Percentiles rank a stretch among this genome's conserved stretches.
Evolutionary conservation across 2,888 invertebrate species (phyloP).

Genomic region (Limnephilus auricula): DNA sequence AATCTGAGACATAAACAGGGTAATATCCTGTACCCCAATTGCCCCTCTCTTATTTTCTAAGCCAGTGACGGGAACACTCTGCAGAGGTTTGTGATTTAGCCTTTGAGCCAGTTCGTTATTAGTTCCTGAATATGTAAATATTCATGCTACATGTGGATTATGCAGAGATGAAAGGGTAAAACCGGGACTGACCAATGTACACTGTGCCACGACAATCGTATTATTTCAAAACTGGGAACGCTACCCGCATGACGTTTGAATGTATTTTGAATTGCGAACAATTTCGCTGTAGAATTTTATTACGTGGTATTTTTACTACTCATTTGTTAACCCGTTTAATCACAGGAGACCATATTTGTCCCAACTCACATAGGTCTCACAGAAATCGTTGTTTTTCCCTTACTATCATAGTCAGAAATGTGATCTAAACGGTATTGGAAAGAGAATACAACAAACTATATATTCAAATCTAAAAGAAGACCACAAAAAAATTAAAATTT

Average conservation of each 20-base stretch:
- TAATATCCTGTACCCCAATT: not conserved
- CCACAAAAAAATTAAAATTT: too few relatives aligned
- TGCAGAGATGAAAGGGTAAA: not conserved
- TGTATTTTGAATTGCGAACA: not conserved
- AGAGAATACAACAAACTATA: too few relatives aligned
- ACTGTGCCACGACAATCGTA: not conserved
- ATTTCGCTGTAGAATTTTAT: too few relatives aligned
- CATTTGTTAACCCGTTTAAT: too few relatives aligned
- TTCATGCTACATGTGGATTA: not conserved
- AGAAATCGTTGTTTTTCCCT: too few relatives aligned
- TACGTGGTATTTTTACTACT: too few relatives aligned
- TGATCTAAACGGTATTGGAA: too few relatives aligned
- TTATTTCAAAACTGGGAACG: not conserved
- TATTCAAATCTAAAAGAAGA: too few relatives aligned
- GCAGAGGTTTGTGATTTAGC: not conserved
- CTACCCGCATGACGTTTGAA: not conserved
- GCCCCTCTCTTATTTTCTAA: not conserved
- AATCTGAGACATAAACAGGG: not conserved
- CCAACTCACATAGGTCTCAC: too few relatives aligned
- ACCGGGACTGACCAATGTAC: not conserved
- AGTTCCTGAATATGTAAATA: not conserved
- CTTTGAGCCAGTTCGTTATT: not conserved
- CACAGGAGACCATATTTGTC: too few relatives aligned
- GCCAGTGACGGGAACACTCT: not conserved
- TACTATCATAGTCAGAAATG: too few relatives aligned